Evolutionary conservation across 2,888 invertebrate genomes (phyloP), one percentile per base, ranked within the genome.

Genomic region (Mimas tiliae): DNA sequence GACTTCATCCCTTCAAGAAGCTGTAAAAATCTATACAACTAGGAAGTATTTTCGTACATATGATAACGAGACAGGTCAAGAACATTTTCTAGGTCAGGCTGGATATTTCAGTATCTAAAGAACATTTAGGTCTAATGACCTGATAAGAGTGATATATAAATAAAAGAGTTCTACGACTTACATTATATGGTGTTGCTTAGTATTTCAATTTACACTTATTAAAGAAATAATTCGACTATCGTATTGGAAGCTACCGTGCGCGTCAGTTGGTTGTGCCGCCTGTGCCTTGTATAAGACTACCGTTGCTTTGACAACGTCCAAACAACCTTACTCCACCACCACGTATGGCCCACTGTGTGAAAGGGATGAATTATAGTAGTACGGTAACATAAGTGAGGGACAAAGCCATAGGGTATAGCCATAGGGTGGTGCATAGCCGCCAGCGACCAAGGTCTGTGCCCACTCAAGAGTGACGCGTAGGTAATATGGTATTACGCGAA

Each of bases 251-350:
- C 78, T 78, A 76, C 70, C 69, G 80, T 74, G 76, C 81, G 84
- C 87, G 89, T 83, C 82, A 82, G 84, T 75, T 82, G 76, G 48
- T 45, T 82, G 79, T 77, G 80, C 77, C 82, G 82, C 83, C 82
- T 79, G 82, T 82, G 83, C 78, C 83, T 81, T 88, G 89, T 91
- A 86, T 90, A 80, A 84, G 83, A 83, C 88, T 85, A 81, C 85
- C 85, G 93, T 93, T 92, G 92, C 91, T 84, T 73, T 86, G 89
- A 87, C 93, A 89, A 93, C 93, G 87, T 82, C 83, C 83, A 87
- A 93, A 92, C 93, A 92, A 89, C 90, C 86, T 83, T 80, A 78
- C 82, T 42, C 45, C 38, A 86, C 84, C 80, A 86, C 83, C 87
- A 87, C 80, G 79, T 80, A 86, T 87, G 79, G 82, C 73, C 74